Evolutionary conservation across 2,888 invertebrate species (phyloP).

Genomic region (Trissonchulus sp.): DNA sequence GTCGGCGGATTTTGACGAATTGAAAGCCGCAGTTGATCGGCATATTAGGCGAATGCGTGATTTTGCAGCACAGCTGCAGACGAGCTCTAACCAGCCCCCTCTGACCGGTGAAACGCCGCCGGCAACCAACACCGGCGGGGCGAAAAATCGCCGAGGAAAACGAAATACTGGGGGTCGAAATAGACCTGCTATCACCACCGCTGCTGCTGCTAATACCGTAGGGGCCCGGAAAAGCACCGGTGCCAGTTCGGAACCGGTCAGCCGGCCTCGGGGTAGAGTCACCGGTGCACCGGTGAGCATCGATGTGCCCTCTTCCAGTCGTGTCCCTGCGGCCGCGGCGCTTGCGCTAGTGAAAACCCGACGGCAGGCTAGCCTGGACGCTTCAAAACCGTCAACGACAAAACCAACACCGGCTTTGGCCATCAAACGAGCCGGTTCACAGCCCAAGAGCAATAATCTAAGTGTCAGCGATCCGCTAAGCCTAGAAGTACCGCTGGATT

Average conservation of each 20-base stretch:
- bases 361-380: not conserved
- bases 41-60: conserved; percentile 41
- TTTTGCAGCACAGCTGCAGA: conserved; percentile 39
- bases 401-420: not conserved
- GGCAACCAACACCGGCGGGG: no score
- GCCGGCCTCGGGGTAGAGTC: no score
- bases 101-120: not conserved
- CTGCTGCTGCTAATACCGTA: no score
- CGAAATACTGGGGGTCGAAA: conserved; percentile 16
- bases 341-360: no score
- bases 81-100: conserved; percentile 16
- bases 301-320: conserved; percentile 34
- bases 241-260: no score
- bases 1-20: conserved; percentile 37
- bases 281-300: conserved; percentile 38
- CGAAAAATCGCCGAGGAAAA: not conserved
- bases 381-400: no score
- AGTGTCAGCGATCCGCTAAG: not conserved
- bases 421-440: not conserved
- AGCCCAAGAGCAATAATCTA: not conserved
- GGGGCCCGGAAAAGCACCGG: no score
- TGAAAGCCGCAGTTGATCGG: conserved; percentile 39
- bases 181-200: no score
- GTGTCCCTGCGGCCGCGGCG: not conserved
- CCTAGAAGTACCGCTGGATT: no score